Evolutionary conservation across 2,888 invertebrate species (phyloP).

Genomic region (Drosophila cracens): DNA sequence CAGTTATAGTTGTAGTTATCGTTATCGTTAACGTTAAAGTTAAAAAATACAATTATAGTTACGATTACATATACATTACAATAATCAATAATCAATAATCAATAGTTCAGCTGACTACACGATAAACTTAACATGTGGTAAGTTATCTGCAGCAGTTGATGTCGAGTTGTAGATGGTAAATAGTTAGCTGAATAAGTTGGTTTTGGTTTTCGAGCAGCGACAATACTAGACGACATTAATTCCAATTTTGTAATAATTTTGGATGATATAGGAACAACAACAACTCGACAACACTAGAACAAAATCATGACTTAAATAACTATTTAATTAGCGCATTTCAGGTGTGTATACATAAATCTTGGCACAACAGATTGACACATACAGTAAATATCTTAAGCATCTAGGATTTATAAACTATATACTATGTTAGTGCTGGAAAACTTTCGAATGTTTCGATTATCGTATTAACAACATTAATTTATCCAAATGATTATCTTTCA

Average conservation of each 20-base stretch:
- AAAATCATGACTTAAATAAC: conserved; percentile 23
- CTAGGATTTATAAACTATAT: conserved; percentile 2
- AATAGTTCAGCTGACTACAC: conserved; percentile 43
- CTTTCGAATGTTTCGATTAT: conserved; percentile 3
- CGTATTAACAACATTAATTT: background rate
- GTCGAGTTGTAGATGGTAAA: conserved; percentile 64
- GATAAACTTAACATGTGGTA: conserved; percentile 47
- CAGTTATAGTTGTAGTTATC: conserved; percentile 41
- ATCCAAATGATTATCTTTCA: background rate
- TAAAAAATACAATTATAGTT: conserved; percentile 36
- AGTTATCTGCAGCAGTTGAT: conserved; percentile 44
- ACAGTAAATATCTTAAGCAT: background rate
- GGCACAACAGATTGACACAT: conserved; percentile 2
- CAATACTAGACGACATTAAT: conserved; percentile 52
- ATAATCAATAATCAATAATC: conserved; percentile 27
- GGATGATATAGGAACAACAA: conserved; percentile 26
- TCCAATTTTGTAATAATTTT: conserved; percentile 60
- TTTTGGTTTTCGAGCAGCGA: conserved; percentile 38
- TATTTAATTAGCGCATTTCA: conserved; percentile 11
- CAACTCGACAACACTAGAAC: conserved; percentile 72
- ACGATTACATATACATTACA: conserved; percentile 24
- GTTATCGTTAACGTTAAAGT: conserved; percentile 39
- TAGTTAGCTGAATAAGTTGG: conserved; percentile 38
- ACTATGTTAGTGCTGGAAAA: conserved; percentile 2
- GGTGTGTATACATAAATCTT: background rate